Evolutionary conservation across 2,888 invertebrate species (phyloP), one percentile per base, ranked within the genome.

Genomic region (Drosophila paramelanica): DNA sequence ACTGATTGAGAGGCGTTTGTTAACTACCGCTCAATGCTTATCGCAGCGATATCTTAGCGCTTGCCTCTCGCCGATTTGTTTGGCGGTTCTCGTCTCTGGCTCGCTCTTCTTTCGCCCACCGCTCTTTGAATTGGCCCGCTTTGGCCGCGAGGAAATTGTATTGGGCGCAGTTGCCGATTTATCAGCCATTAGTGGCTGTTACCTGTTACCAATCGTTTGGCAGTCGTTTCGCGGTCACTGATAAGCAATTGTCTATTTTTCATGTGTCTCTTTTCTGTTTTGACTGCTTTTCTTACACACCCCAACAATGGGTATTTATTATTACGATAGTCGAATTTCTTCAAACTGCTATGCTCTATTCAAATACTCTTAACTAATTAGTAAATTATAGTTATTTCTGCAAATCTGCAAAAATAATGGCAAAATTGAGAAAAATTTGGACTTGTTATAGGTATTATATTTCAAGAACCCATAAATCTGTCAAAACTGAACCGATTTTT

Each of bases 1-100:
- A 73, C 88, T 83, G 83, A 88, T 85, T 83, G 88, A 83, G 73
- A 66, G 66, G 68, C 64, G 71, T 36, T 46, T 38, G 64, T 23
- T 57, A 55, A 60, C 70, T 31, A n/a, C 45, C 46, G 62, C 45
- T 67, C 60, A 55, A 39, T 64, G 65, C 81, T 88, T 89, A 89
- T 89, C 89, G 82, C 49, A 31, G 50, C 62, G 73, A 66, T 78
- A 62, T 49, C 49, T 45, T 46, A 31, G 27, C 53, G 50, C 46
- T 33, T 46, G 27, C n/a, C 69, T 67, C 59, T 58, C 46, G 17
- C 20, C 47, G 42, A 52, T 36, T 62, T 43, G 23, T 6, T 23
- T 47, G 36, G 46, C 46, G 13, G 64, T 60, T 45, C 58, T 33
- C 3, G 36, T 25, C 53, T 56, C 17, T 43, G 23, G 55, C 46